Base-by-base conservation (phyloP, 1,140 invertebrate species). In the Bicyclus anynana region DNA sequence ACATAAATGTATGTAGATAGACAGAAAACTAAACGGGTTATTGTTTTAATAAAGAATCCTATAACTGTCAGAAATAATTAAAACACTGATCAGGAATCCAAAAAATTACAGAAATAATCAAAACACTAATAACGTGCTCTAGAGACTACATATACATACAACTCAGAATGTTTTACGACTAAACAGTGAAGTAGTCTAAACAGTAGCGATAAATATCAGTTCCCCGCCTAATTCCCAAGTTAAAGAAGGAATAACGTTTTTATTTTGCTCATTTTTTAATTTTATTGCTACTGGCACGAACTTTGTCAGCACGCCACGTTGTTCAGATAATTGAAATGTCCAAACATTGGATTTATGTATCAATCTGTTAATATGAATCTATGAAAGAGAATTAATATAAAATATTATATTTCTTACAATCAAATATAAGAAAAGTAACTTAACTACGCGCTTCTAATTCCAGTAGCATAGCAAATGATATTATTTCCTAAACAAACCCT, bases 251-350 rank as follows among this genome's bases (percentile, higher is more conserved):
- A 67, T 60, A 49, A 62, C 51, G 62, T 70, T 69, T 62, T 72
- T 67, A 64, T 70, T 62, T 73, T 57, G 53, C 53, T 69, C 57
- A 72, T 78, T 74, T 76, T 68, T 63, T 75, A 72, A 74, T 79
- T 81, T 83, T 82, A 83, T 84, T 80, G 67, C 70, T 67, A 64
- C 72, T 84, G 76, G 84, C 82, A 87, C 82, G 84, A 85, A 85
- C 77, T 78, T 73, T 72, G 68, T 65, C 73, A 69, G 75, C 80
- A 85, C 82, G 80, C 80, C 80, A 84, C 80, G 74, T 81, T 79
- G 75, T 77, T 66, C 67, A 67, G 78, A 77, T 83, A 85, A 84
- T 85, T 84, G 80, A 87, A 84, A 84, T 80, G 80, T 84, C 80
- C 77, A 85, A 84, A 79, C 74, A 72, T 57, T 77, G 68, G 76